phyloP scores from a whole-genome alignment of 64 coral and sea anemone species.

The Montipora efflorescens region DNA sequence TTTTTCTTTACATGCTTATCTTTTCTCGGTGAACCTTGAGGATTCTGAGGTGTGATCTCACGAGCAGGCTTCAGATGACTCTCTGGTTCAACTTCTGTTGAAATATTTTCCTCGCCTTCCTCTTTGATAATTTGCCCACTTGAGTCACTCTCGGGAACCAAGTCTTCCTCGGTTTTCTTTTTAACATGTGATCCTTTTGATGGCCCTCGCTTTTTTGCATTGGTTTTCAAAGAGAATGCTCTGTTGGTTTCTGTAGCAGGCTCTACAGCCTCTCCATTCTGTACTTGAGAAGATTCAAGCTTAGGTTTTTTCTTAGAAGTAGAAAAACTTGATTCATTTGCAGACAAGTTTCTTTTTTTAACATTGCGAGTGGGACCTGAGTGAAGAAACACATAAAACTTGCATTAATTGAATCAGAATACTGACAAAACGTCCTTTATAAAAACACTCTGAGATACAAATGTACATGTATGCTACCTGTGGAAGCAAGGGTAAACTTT shows the following conservation, averaged over 20 bases:
- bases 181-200: neutral
- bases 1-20: constrained; percentile 9
- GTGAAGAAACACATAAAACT: neutral
- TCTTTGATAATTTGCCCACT: neutral
- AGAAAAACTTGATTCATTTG: neutral
- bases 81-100: neutral
- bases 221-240: neutral
- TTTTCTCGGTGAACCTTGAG: neutral
- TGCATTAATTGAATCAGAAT: neutral
- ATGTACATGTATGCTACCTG: too few relatives aligned
- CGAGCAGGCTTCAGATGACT: neutral
- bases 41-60: neutral
- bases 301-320: constrained; percentile 15
- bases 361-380: neutral
- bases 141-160: neutral
- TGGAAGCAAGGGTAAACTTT: too few relatives aligned
- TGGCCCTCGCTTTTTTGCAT: neutral
- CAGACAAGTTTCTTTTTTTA: constrained; percentile 15
- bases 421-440: too few relatives aligned
- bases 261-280: neutral
- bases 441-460: too few relatives aligned
- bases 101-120: neutral
- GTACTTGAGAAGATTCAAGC: neutral
- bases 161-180: neutral
- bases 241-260: neutral